Evolutionary conservation across 2,888 invertebrate genomes (phyloP).

Genomic region (Melanchra persicariae): DNA sequence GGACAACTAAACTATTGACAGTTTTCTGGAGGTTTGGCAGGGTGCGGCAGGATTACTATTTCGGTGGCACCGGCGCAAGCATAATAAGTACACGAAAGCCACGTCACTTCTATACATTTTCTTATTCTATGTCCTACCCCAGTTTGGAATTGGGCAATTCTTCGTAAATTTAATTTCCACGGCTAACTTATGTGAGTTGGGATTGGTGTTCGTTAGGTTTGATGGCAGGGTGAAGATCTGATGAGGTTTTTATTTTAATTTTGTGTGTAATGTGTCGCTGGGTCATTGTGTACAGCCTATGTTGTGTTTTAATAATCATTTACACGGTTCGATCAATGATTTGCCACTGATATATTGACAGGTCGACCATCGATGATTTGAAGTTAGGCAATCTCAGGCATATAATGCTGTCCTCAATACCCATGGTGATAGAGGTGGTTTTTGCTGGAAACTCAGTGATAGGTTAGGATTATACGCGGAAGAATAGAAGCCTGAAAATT

Average conservation of each 20-base stretch:
- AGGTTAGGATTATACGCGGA: too few species aligned
- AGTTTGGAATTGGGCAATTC: slow-evolving; percentile 78
- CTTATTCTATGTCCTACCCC: slow-evolving; percentile 43
- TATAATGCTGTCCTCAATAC: too few species aligned
- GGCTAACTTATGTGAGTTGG: slow-evolving; percentile 53
- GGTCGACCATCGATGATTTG: too few species aligned
- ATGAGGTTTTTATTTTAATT: slow-evolving; percentile 50
- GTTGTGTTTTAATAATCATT: neutral
- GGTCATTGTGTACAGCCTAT: slow-evolving; percentile 9
- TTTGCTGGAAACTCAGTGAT: too few species aligned
- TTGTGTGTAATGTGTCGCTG: slow-evolving; percentile 8
- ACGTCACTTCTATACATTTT: neutral
- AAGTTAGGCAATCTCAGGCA: too few species aligned
- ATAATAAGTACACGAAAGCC: neutral
- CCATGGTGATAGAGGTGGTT: too few species aligned
- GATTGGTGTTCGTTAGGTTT: slow-evolving; percentile 44
- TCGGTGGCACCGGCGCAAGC: neutral
- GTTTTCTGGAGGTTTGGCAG: too few species aligned
- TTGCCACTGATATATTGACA: too few species aligned
- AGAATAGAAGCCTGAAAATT: too few species aligned
- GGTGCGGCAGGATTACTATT: neutral
- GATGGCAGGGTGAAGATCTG: slow-evolving; percentile 29
- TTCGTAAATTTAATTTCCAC: slow-evolving; percentile 76
- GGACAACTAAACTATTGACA: too few species aligned
- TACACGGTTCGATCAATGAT: too few species aligned